phyloP scores from a whole-genome alignment of 1,140 invertebrate genomes.

The Anoplolepis gracilipes region DNA sequence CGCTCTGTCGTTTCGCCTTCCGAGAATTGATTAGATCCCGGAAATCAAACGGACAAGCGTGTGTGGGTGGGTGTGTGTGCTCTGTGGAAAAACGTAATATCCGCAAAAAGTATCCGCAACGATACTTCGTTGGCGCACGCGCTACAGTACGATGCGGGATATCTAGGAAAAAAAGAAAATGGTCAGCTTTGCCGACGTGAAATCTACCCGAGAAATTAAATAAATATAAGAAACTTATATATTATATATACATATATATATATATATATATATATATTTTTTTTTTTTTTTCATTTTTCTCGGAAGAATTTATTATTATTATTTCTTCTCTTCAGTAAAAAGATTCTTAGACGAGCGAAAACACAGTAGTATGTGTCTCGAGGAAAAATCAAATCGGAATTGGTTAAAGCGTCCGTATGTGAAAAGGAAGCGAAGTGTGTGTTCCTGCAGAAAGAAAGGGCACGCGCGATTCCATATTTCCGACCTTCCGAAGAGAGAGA shows the following conservation, averaged over 20 bases:
- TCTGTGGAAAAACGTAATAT: background rate
- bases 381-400: conserved; percentile 25
- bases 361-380: background rate
- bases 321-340: too few species aligned
- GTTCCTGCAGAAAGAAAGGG: conserved; percentile 1
- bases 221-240: background rate
- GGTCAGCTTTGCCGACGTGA: background rate
- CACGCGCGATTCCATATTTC: conserved; percentile 31
- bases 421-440: conserved; percentile 23
- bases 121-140: conserved; percentile 38
- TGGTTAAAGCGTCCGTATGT: conserved; percentile 20
- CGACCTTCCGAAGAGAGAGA: conserved; percentile 56
- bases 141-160: background rate
- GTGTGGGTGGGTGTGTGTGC: background rate
- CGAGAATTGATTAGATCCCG: conserved; percentile 81
- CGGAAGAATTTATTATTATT: too few species aligned
- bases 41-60: conserved; percentile 77
- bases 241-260: too few species aligned
- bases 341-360: background rate
- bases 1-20: conserved; percentile 74
- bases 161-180: too few species aligned
- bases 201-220: background rate
- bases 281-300: too few species aligned
- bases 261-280: too few species aligned
- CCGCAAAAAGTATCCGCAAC: conserved; percentile 14